Percentiles rank a stretch among this genome's conserved stretches.
phyloP scores from a whole-genome alignment of 2,888 invertebrate species.

The Mylabris sibirica region DNA sequence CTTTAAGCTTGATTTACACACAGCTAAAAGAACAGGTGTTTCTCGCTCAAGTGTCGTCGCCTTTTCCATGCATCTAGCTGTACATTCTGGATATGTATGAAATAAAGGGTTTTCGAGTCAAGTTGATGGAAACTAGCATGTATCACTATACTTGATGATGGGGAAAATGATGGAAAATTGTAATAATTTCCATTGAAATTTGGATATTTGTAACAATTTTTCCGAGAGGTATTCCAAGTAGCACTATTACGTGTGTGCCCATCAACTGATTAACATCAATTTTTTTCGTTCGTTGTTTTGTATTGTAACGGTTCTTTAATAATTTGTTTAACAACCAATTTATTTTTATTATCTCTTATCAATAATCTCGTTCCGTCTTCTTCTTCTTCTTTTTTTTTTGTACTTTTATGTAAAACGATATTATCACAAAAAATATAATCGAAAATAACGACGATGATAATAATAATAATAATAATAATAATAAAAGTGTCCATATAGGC shows the following conservation, averaged over 20 bases:
- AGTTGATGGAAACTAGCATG: too few species aligned
- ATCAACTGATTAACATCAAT: constrained; percentile 1
- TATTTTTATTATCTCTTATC: neutral
- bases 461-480: neutral
- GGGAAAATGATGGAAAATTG: too few species aligned
- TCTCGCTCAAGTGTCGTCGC: too few species aligned
- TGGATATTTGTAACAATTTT: neutral
- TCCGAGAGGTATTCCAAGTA: neutral
- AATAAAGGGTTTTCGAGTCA: too few species aligned
- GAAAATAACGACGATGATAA: neutral
- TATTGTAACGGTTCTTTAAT: neutral
- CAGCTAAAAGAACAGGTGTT: too few species aligned
- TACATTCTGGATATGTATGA: too few species aligned
- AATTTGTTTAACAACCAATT: constrained; percentile 5
- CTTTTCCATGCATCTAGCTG: too few species aligned
- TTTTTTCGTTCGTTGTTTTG: neutral
- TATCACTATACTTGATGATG: too few species aligned
- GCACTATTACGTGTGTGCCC: neutral
- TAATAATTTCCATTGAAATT: too few species aligned
- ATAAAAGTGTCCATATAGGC: constrained; percentile 18
- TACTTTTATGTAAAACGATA: neutral
- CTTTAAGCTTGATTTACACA: too few species aligned
- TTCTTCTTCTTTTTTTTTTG: neutral
- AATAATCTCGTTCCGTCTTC: neutral
- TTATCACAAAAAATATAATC: neutral